Conservation (phyloP, 2,113 vertebrate genomes). For the Saccopteryx leptura region DNA sequence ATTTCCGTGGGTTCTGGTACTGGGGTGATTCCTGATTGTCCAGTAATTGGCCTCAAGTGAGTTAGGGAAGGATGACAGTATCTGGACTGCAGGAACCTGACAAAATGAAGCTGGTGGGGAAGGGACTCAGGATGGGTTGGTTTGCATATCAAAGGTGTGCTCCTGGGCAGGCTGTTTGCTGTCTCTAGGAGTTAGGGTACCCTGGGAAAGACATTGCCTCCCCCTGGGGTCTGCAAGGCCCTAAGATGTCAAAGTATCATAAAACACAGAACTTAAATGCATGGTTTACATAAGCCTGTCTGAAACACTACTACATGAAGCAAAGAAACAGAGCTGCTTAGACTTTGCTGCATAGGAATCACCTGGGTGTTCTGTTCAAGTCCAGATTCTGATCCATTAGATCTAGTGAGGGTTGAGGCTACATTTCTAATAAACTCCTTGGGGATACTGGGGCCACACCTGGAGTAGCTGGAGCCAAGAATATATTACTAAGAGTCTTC, state of each 20-base stretch:
- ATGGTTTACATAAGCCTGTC: not conserved
- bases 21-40: fast-evolving
- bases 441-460: not conserved
- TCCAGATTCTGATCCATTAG: not conserved
- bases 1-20: not conserved
- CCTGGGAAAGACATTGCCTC: not conserved
- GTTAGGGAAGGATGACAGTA: too few relatives aligned
- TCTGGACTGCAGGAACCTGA: not conserved
- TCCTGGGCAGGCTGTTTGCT: not conserved
- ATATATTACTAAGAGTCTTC: not conserved
- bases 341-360: not conserved
- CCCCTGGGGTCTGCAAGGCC: not conserved
- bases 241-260: not conserved
- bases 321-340: not conserved
- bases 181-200: not conserved
- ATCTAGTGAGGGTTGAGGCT: not conserved
- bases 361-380: not conserved
- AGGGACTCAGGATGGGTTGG: not conserved
- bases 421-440: slow-evolving; percentile 15
- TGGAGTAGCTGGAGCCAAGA: not conserved
- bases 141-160: not conserved
- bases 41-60: not conserved
- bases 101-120: not conserved
- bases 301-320: not conserved
- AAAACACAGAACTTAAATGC: not conserved